Evolutionary conservation across 1,140 invertebrate genomes (phyloP).

Genomic region (Helicorthomorpha holstii): DNA sequence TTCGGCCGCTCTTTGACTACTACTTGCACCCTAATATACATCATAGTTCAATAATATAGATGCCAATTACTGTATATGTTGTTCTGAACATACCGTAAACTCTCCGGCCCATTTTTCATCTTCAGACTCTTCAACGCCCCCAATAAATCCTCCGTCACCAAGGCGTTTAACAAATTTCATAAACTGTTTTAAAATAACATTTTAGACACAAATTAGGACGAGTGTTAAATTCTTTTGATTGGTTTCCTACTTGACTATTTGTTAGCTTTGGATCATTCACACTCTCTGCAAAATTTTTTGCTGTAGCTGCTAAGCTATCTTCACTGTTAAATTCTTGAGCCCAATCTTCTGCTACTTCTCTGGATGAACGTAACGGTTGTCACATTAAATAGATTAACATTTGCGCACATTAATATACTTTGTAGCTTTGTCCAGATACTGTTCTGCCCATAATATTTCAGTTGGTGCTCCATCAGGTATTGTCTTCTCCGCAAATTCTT

Average conservation of each 20-base stretch:
- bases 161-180: conserved; percentile 71
- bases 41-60: background rate
- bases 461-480: background rate
- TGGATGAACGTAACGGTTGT: background rate
- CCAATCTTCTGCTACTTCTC: conserved; percentile 6
- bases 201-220: background rate
- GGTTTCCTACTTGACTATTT: conserved; percentile 39
- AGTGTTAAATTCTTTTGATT: background rate
- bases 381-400: background rate
- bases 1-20: conserved; percentile 14
- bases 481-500: conserved; percentile 26
- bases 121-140: conserved; percentile 19
- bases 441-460: conserved; percentile 31
- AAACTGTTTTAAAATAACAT: conserved; percentile 34
- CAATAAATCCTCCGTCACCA: conserved; percentile 39
- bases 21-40: conserved; percentile 19
- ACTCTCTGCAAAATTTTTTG: conserved; percentile 33
- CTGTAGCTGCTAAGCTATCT: conserved; percentile 33
- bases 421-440: conserved; percentile 36
- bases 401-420: background rate
- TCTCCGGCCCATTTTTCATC: conserved; percentile 17
- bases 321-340: conserved; percentile 15
- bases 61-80: background rate
- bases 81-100: conserved; percentile 10
- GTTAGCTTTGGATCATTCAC: conserved; percentile 43